Evolutionary conservation across 2,888 invertebrate genomes (phyloP), one percentile per base, ranked within the genome.

Genomic region (Perizoma flavofasciatum): DNA sequence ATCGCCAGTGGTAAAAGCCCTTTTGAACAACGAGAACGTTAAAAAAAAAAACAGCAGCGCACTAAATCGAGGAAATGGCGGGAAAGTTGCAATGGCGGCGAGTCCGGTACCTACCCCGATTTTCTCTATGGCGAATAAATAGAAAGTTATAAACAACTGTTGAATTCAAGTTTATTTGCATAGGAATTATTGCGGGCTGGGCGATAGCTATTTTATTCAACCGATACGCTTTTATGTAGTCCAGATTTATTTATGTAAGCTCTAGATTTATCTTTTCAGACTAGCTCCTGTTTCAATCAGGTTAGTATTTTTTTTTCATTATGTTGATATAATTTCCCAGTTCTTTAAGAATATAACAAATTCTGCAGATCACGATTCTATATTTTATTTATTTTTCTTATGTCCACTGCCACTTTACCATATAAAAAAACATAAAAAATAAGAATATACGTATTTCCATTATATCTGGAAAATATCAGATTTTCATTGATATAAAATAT

Each of bases 31-130:
- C 54, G 37, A 35, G 41, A 53, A 53, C 48, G 33, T 34, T 53
- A 46, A 52, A 55, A 55, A 62, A 62, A 61, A 55, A 48, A 55
- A 58, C 49, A 57, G 46, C 47, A 58, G 67, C 70, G 61, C 67
- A 61, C 68, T 59, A 52, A 59, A 68, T 68, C 61, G 65, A 72
- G 78, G 76, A 80, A 80, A 79, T 66, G 78, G 73, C 76, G 78
- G 77, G 78, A 82, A 81, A 82, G 79, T 79, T 79, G 67, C 70
- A 70, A 71, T 70, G 71, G 69, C 74, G 69, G 70, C 70, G 67
- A 65, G 68, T 69, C 68, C 68, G 66, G 63, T 48, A 56, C 61
- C 64, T 57, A 65, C 61, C 61, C 64, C 40, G 63, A 72, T 78
- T 79, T 77, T 79, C 78, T 73, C 73, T 65, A 67, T 63, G 52